Evolutionary conservation across 2,797 vertebrate species (phyloP).

Genomic region (Capromys pilorides): DNA sequence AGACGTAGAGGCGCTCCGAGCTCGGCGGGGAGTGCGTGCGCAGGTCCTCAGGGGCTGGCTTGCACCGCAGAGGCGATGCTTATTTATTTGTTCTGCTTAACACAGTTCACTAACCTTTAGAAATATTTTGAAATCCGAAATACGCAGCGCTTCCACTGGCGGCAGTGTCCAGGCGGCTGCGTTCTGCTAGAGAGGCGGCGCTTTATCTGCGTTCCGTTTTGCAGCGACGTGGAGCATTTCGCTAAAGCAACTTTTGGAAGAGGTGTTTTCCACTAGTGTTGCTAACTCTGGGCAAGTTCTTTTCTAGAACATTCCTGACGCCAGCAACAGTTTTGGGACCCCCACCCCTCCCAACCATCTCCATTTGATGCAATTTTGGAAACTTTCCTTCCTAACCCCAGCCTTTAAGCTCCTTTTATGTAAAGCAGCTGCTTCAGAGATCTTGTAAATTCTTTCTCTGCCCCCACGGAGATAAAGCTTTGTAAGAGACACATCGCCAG

Average conservation of each 20-base stretch:
- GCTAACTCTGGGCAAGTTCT: not conserved
- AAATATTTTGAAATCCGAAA: slow-evolving; percentile 49
- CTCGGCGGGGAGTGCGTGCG: not conserved
- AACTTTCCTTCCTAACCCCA: not conserved
- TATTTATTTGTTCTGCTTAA: not conserved
- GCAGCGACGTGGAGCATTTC: not conserved
- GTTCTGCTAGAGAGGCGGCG: not conserved
- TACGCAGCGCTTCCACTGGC: not conserved
- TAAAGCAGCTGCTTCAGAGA: not conserved
- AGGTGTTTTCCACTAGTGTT: not conserved
- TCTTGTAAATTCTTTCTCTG: not conserved
- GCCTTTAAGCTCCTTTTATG: not conserved
- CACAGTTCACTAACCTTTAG: slow-evolving; percentile 46
- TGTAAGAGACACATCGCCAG: not conserved
- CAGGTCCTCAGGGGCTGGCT: not conserved
- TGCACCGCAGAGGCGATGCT: not conserved
- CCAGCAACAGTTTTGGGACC: not conserved
- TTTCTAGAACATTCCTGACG: not conserved
- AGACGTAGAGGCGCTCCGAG: not conserved
- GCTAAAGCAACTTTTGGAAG: not conserved
- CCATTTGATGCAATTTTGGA: accelerated
- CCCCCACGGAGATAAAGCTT: not conserved
- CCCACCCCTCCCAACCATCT: too few species aligned
- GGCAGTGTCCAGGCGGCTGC: not conserved
- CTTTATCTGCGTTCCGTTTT: not conserved